Evolutionary conservation across 2,797 vertebrate genomes (phyloP).

Genomic region (Cheirogaleus major): DNA sequence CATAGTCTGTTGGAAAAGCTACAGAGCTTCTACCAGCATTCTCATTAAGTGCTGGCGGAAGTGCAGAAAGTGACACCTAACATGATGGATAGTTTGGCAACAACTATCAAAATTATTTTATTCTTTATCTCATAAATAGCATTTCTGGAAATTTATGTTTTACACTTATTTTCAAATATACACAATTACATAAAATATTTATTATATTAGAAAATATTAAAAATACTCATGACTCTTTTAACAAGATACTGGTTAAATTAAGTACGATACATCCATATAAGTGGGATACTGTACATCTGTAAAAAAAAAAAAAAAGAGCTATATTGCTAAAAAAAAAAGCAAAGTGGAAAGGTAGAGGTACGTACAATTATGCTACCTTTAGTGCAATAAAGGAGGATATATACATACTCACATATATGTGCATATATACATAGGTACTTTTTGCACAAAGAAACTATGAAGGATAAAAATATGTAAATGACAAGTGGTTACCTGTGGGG

Average conservation of each 20-base stretch:
- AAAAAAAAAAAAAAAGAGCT: neutral
- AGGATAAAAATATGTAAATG: neutral
- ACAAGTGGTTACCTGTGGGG: neutral
- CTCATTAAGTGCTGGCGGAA: neutral
- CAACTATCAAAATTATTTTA: neutral
- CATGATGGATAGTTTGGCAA: neutral
- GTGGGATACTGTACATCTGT: neutral
- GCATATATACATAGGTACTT: neutral
- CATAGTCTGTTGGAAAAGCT: neutral
- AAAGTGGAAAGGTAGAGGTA: neutral
- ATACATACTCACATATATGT: neutral
- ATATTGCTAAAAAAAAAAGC: neutral
- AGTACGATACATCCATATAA: neutral
- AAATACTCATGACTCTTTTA: neutral
- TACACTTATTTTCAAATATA: neutral
- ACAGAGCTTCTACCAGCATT: neutral
- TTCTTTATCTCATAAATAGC: neutral
- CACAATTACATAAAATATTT: neutral
- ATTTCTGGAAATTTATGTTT: neutral
- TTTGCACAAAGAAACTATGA: neutral
- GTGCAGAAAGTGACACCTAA: neutral
- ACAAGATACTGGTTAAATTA: neutral
- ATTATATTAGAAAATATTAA: neutral
- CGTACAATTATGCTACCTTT: neutral
- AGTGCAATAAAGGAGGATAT: neutral